Base-by-base conservation (phyloP, 2,113 vertebrate genomes). In the Coptodon bakossiorum region DNA sequence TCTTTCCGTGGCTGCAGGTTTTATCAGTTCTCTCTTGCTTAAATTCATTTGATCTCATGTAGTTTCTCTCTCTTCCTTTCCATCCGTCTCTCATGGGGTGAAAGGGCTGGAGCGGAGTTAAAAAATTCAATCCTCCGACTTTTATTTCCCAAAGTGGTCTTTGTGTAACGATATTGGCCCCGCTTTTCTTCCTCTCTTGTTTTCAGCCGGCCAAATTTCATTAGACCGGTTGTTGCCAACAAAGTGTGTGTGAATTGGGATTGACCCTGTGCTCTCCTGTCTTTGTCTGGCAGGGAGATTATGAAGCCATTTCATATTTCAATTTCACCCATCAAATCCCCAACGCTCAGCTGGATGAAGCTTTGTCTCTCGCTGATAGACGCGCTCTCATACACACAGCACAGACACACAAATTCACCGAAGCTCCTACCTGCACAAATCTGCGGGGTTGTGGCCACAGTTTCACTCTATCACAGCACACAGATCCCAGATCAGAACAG, bases 231-330 rank as follows among this genome's bases (percentile, higher is more conserved):
- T 88, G 68, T 76, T 81, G 34, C 68, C 71, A 40, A 14, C 84
- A 63, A 82, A 86, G 82, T 52, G 86, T 34, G 85, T 68, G 90
- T 82, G 93, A 90, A 91, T 80, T 80, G 85, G 86, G 89, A 66
- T 68, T 88, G 90, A 91, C 92, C 90, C 76, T 3, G 7, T 50
- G 59, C 57, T 68, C 85, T 80, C 73, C 31, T 5, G 29, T 85
- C 87, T 93, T 84, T 93, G 92, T 93, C 91, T 89, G 88, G 88
- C 81, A 45, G 29, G 68, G 83, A 90, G 91, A 95, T 95, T 95
- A 95, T 86, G 84, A 90, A 82, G 85, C 87, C 90, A 93, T 94
- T 93, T 94, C 89, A 90, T 83, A 91, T 94, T 92, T 94, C 88
- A 92, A 83, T 90, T 93, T 92, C 79, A 87, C 88, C 86, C 89